Base-by-base conservation (phyloP, 1,140 invertebrate genomes). In the Lineus longissimus region DNA sequence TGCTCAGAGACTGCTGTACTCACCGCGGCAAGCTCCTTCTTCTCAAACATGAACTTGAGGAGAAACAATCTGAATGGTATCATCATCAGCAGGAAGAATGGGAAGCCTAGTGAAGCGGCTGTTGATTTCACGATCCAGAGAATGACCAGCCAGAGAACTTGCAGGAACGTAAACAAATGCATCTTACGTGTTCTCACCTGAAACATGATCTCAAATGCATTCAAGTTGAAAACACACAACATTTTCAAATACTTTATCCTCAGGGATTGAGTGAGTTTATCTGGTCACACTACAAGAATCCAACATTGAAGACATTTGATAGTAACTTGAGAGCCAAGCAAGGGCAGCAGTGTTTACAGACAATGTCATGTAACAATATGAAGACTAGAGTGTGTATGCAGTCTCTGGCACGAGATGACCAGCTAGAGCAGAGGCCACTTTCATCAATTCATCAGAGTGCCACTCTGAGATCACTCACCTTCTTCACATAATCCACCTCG, bases 121-220 rank as follows among this genome's bases (percentile, higher is more conserved):
- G 93, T 92, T 9, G 91, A 94, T 80, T 97, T 96, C 0, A 97
- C 90, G 4, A 87, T 84, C 89, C 93, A 95, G 36, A 97, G 80
- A 1, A 91, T 59, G 0, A 84, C 85, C 51, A 97, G 83, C 73
- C 91, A 91, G 0, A 88, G 68, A 11, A 94, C 78, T 82, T 97
- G 94, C 63, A 95, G 87, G 7, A 88, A 67, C 0, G 94, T 97
- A 80, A 89, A 97, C 11, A 94, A 73, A 78, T 97, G 93, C 92
- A 97, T 94, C 77, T 94, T 94, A 76, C 88, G 86, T 0, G 93
- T 94, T 67, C 89, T 88, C 2, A 96, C 91, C 90, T 91, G 78
- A 23, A 83, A 84, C 47, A 60, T 22, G n/a, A 43, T 11, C 30
- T 1, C 27, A 45, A 22, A 13, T 60, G 19, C 45, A 27, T 15